These are phyloP conservation scores for Dallia pectoralis DNA, from an alignment of 2,797 vertebrate genomes.

Conservation along the genomic window DNA sequence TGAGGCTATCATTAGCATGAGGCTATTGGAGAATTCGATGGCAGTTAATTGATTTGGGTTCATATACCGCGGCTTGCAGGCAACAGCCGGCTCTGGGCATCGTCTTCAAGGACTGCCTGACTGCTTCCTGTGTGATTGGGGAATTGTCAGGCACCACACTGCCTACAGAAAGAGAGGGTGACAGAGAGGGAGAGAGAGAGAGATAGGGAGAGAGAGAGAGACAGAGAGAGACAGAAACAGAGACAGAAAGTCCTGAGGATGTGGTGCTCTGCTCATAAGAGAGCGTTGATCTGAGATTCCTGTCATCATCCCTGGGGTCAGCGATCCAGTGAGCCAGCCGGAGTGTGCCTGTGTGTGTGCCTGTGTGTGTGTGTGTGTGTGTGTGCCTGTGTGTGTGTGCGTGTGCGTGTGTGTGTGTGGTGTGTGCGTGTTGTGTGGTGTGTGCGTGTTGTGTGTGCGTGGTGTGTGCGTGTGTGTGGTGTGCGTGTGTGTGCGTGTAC, in stretches of 20 bases:
- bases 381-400: no score
- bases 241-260: conserved; percentile 23
- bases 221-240: neutral
- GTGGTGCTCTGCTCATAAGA: conserved; percentile 47
- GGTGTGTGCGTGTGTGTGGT: neutral
- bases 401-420: no score
- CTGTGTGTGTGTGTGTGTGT: no score
- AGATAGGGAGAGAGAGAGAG: neutral
- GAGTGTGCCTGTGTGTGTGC: neutral
- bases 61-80: conserved; percentile 20
- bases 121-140: conserved; percentile 63
- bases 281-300: conserved; percentile 54
- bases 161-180: conserved; percentile 33
- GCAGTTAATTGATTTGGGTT: conserved; percentile 68
- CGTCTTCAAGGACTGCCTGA: conserved; percentile 44
- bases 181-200: neutral
- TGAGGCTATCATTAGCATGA: conserved; percentile 60
- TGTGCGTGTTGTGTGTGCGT: no score
- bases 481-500: neutral
- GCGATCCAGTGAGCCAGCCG: conserved; percentile 35
- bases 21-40: conserved; percentile 70
- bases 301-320: conserved; percentile 51
- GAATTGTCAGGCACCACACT: conserved; percentile 58
- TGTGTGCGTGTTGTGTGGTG: neutral
- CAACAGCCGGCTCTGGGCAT: conserved; percentile 13